Evolutionary conservation across 2,797 vertebrate genomes (phyloP), one percentile per base, ranked within the genome.

Genomic region (Gastrophryne carolinensis): DNA sequence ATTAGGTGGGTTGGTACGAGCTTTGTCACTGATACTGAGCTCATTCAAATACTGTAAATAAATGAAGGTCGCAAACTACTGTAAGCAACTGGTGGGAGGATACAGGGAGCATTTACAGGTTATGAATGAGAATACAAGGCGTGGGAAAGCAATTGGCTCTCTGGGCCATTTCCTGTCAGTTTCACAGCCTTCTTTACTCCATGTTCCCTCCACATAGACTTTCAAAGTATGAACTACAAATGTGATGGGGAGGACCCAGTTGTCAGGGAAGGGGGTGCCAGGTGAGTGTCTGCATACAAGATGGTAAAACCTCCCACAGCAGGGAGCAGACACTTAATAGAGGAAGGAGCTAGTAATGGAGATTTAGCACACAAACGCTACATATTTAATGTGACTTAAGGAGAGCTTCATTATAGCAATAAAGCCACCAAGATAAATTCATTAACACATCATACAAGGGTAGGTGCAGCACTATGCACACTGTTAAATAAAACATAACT

Each of bases 331-430:
- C 8, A 26, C 26, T 63, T 63, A 29, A 63, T 29, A 29, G 61
- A 39, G 61, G 61, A 63, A 63, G 61, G 15, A 63, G 27, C 13
- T 19, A 2, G n/a, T 10, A 21, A 27, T 34, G 21, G 32, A 63
- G 39, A 63, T 19, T 63, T 63, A 63, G 27, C 37, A 63, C 37
- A 44, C 37, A 44, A 44, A 63, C 27, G 61, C 9, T 39, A 29
- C 13, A 2, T 26, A 23, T 39, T 44, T 47, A 63, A 61, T 37
- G 57, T 15, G 10, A 6, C 21, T n/a, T 15, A 61, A 34, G 37
- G 15, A 41, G 29, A 24, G 10, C 37, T 15, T 37, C 24, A 26
- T 10, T 17, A 41, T 5, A 2, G 13, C 35, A 41, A 44, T 41
- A 62, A 62, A 62, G 17, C 34, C 4, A 13, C 39, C 5, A 24